phyloP scores from a whole-genome alignment of 1,140 invertebrate genomes.

The Caenorhabditis latens region DNA sequence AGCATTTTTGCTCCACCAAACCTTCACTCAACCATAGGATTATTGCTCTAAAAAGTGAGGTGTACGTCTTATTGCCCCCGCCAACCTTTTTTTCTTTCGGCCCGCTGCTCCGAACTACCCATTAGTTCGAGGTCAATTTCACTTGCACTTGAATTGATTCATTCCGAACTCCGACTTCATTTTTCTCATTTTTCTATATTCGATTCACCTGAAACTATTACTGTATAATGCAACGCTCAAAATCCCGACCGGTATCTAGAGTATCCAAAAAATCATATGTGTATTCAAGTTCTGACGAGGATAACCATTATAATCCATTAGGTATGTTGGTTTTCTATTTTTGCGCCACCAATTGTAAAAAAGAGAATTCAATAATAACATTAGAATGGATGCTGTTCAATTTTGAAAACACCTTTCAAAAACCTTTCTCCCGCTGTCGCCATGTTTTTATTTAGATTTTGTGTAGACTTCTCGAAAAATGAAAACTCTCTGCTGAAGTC shows the following conservation, averaged over 20 bases:
- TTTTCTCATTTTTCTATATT: not conserved
- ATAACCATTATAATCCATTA: conserved; percentile 3
- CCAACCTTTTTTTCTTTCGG: conserved; percentile 43
- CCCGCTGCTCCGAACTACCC: conserved; percentile 22
- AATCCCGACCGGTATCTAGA: conserved; percentile 54
- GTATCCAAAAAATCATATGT: conserved; percentile 33
- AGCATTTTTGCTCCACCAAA: conserved; percentile 55
- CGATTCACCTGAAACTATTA: not conserved
- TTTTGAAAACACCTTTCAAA: not conserved
- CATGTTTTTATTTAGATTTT: conserved; percentile 31
- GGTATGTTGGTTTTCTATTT: conserved; percentile 5
- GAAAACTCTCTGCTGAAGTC: not conserved
- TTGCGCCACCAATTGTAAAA: not conserved
- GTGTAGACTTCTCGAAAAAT: not conserved
- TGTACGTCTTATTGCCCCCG: not conserved
- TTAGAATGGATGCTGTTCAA: not conserved
- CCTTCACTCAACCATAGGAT: conserved; percentile 52
- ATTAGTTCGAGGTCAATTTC: conserved; percentile 45
- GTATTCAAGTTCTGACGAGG: conserved; percentile 39
- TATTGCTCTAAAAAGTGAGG: conserved; percentile 53
- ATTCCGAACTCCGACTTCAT: conserved; percentile 8
- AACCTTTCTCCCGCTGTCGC: not conserved
- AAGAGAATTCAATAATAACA: not conserved
- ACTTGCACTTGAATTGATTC: conserved; percentile 43
- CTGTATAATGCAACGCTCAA: conserved; percentile 45